These are phyloP conservation scores for Seira musarum DNA, from an alignment of 2,888 invertebrate species.

Conservation along the genomic window DNA sequence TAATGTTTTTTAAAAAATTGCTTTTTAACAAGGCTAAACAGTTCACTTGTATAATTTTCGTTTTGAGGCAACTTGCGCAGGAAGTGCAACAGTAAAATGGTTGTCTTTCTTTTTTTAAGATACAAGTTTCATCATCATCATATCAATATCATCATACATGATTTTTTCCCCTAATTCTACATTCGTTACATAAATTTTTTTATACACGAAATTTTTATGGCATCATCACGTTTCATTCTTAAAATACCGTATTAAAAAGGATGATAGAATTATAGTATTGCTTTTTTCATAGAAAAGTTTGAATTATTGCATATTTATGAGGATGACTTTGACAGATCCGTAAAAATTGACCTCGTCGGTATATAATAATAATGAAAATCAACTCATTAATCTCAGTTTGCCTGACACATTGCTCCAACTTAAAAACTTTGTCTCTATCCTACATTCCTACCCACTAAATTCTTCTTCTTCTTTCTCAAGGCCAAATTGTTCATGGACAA, in stretches of 20 bases:
- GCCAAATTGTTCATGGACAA: too few species aligned
- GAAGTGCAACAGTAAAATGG: slow-evolving; percentile 63
- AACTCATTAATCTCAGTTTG: slow-evolving; percentile 15
- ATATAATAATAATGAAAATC: background rate
- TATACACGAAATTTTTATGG: slow-evolving; percentile 34
- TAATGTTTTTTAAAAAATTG: slow-evolving; percentile 51
- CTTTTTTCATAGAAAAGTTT: slow-evolving; percentile 8
- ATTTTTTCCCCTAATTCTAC: slow-evolving; percentile 18
- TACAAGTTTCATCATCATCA: slow-evolving; percentile 22
- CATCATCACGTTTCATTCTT: slow-evolving; percentile 46
- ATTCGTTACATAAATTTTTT: slow-evolving; percentile 28
- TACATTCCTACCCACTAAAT: too few species aligned
- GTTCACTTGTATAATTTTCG: slow-evolving; percentile 53
- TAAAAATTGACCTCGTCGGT: slow-evolving; percentile 11
- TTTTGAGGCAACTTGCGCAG: slow-evolving; percentile 61
- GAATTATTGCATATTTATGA: slow-evolving; percentile 17
- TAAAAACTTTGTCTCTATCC: background rate
- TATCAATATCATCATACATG: background rate
- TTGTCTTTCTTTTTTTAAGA: slow-evolving; percentile 56
- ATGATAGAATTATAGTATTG: slow-evolving; percentile 15
- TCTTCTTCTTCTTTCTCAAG: too few species aligned
- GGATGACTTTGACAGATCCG: slow-evolving; percentile 13
- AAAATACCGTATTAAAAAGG: slow-evolving; percentile 45
- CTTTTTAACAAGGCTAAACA: slow-evolving; percentile 60
- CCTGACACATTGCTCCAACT: background rate